Conservation (phyloP, 2,888 invertebrate species). For the Meta bourneti region DNA sequence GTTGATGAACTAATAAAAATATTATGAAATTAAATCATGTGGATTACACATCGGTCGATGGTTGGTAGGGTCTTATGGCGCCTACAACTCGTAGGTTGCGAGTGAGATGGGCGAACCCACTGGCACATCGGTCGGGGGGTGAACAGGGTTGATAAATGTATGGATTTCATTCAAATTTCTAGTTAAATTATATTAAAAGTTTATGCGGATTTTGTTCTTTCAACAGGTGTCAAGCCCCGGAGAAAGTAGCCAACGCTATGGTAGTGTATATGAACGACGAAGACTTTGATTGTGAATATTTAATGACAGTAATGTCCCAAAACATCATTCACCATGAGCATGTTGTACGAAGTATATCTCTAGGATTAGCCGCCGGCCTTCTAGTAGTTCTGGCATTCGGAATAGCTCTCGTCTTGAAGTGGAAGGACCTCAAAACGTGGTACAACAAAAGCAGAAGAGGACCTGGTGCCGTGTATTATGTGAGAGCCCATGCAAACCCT, state of each 20-base stretch:
- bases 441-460: conserved; percentile 51
- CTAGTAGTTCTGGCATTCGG: conserved; percentile 49
- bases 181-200: too few relatives aligned
- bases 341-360: conserved; percentile 45
- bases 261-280: conserved; percentile 26
- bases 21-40: too few relatives aligned
- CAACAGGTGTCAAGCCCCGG: conserved; percentile 45
- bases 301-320: neutral
- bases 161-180: too few relatives aligned
- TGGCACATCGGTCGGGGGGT: too few relatives aligned
- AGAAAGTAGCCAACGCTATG: conserved; percentile 8
- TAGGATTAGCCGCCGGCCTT: conserved; percentile 41
- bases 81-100: too few relatives aligned
- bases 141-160: too few relatives aligned
- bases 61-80: too few relatives aligned
- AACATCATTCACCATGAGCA: conserved; percentile 23
- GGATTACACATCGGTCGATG: too few relatives aligned
- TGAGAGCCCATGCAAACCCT: conserved; percentile 69
- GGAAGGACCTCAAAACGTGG: conserved; percentile 66
- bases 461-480: conserved; percentile 75
- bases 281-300: conserved; percentile 46
- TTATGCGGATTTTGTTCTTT: neutral
- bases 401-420: conserved; percentile 57
- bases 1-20: too few relatives aligned
- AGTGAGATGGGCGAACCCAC: too few relatives aligned